phyloP scores from a whole-genome alignment of 2,888 invertebrate species.

The Drosophila anceps region DNA sequence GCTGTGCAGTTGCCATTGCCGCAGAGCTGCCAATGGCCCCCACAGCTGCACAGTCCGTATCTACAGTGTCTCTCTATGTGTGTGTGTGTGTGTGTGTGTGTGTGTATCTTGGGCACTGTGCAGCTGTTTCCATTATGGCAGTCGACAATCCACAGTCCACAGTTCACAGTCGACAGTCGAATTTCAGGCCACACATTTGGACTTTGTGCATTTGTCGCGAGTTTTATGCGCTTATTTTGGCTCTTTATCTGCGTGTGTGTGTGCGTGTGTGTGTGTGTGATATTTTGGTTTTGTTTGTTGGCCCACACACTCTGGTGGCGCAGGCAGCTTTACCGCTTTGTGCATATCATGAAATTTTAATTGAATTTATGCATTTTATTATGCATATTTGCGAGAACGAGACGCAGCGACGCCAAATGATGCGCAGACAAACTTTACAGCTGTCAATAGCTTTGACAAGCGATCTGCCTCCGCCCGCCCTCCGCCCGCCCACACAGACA shows the following conservation, averaged over 20 bases:
- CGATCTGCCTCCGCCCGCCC: not conserved
- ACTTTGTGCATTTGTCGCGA: constrained; percentile 61
- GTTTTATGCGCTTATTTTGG: constrained; percentile 51
- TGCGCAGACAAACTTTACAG: constrained; percentile 68
- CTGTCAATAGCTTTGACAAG: constrained; percentile 74
- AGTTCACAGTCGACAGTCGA: constrained; percentile 2
- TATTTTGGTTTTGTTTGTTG: constrained; percentile 34
- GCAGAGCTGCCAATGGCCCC: constrained; percentile 71
- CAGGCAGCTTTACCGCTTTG: constrained; percentile 53
- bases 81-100: constrained; percentile 14
- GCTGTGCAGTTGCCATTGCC: constrained; percentile 68
- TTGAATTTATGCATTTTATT: constrained; percentile 77
- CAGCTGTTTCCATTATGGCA: constrained; percentile 68
- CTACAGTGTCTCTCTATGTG: not conserved
- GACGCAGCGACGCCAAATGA: constrained; percentile 44
- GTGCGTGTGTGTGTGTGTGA: constrained; percentile 22
- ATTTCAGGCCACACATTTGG: constrained; percentile 54
- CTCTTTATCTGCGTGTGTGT: constrained; percentile 22
- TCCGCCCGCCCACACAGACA: not conserved
- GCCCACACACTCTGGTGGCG: constrained; percentile 7
- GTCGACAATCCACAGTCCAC: constrained; percentile 27
- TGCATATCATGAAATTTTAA: constrained; percentile 75
- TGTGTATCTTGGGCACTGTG: constrained; percentile 36
- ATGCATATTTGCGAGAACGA: constrained; percentile 57
- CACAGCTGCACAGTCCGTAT: constrained; percentile 33